These are phyloP conservation scores for Chloropsis hardwickii DNA, from an alignment of 2,113 vertebrate genomes.

Conservation along the genomic window DNA sequence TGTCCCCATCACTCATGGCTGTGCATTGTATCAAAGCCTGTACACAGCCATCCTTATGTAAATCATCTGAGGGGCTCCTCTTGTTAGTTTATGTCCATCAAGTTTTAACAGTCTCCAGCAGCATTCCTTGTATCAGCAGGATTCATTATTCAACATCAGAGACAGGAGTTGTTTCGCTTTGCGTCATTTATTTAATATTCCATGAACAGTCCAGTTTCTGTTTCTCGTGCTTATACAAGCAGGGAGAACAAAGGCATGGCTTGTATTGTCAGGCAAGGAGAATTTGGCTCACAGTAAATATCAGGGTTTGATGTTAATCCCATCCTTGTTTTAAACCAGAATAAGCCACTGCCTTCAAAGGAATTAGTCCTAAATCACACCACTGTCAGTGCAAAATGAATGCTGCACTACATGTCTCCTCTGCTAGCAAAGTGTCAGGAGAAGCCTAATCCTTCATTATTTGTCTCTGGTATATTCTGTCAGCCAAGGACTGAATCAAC, in stretches of 20 bases:
- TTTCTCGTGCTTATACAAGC: conserved; percentile 14
- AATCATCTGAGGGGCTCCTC: neutral
- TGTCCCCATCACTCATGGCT: neutral
- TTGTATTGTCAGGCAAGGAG: conserved; percentile 5
- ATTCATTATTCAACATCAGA: neutral
- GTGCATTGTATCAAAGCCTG: neutral
- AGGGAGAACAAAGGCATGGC: conserved; percentile 20
- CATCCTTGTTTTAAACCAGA: conserved; percentile 12
- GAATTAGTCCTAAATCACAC: conserved; percentile 2
- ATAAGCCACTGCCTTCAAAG: conserved; percentile 23
- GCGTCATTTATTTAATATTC: conserved; percentile 39
- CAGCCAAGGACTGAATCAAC: conserved; percentile 29
- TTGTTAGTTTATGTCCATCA: neutral
- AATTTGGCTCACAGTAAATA: neutral
- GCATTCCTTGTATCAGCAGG: neutral
- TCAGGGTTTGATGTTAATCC: conserved; percentile 29
- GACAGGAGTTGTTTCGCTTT: neutral
- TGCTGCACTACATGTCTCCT: neutral
- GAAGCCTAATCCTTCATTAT: conserved; percentile 42
- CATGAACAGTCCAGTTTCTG: neutral
- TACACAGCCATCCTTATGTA: neutral
- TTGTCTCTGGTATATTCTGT: neutral
- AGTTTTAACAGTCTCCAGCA: neutral
- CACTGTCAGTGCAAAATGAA: neutral
- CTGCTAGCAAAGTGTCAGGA: neutral